These are phyloP conservation scores for Corynorhinus townsendii DNA, from an alignment of 2,113 vertebrate species.

Conservation along the genomic window DNA sequence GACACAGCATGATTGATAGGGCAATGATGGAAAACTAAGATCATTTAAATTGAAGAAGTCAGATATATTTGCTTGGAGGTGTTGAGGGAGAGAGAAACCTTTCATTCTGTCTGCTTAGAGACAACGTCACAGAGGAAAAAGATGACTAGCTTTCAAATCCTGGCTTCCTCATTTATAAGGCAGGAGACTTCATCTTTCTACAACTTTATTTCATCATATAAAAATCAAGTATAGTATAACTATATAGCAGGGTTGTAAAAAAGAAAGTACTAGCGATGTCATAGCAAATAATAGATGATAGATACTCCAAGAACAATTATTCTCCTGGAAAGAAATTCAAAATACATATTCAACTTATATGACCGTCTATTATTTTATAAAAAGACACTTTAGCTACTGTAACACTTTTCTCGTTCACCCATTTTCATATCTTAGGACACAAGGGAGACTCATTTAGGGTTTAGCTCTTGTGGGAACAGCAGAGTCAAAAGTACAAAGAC, in stretches of 20 bases:
- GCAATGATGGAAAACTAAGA: not conserved
- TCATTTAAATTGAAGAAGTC: not conserved
- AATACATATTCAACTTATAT: not conserved
- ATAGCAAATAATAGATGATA: not conserved
- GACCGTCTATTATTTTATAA: not conserved
- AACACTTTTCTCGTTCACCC: not conserved
- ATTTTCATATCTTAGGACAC: not conserved
- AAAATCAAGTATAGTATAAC: not conserved
- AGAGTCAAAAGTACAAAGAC: not conserved
- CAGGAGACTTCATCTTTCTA: not conserved
- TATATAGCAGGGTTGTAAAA: not conserved
- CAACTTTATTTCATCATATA: not conserved
- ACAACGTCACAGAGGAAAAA: not conserved
- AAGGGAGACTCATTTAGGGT: not conserved
- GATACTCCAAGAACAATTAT: not conserved
- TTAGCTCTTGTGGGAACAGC: not conserved
- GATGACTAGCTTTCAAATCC: not conserved
- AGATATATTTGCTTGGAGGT: not conserved
- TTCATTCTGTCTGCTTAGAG: not conserved
- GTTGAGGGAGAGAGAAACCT: not conserved
- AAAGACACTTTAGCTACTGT: not conserved
- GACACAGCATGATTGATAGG: not conserved
- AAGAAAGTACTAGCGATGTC: not conserved
- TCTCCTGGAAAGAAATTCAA: not conserved
- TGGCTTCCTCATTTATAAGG: not conserved